A percentile compares a stretch with the other conserved stretches of the same genome.
These are phyloP conservation scores for Palythoa caribaeorum DNA, from an alignment of 92 coral and sea anemone species.

Conservation along the genomic window DNA sequence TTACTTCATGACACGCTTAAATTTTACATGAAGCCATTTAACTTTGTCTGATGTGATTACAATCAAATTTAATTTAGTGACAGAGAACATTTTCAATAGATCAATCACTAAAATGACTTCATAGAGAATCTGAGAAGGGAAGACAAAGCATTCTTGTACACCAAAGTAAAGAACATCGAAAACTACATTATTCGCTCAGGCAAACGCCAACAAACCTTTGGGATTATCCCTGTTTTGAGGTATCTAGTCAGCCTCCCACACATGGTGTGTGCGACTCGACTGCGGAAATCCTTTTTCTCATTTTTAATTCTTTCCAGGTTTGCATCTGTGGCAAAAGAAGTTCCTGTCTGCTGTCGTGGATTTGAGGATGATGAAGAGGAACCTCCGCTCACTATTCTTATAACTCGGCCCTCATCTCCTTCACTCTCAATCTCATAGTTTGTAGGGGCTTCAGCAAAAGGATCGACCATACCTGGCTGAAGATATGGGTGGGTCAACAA, in stretches of 20 bases:
- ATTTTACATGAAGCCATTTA: too few relatives aligned
- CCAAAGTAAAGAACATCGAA: background rate
- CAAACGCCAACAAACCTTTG: conserved; percentile 54
- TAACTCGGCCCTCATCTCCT: conserved; percentile 21
- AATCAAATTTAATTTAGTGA: too few relatives aligned
- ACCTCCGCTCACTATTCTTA: conserved; percentile 18
- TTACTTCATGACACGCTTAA: too few relatives aligned
- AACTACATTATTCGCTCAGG: background rate
- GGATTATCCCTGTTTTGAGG: conserved; percentile 46
- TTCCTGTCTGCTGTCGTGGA: background rate
- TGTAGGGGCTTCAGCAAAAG: background rate
- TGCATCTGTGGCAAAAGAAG: conserved; percentile 20
- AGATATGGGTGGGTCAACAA: conserved; percentile 62
- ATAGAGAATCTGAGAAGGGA: too few relatives aligned
- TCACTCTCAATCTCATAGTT: conserved; percentile 8
- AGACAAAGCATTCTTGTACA: background rate
- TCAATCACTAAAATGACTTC: too few relatives aligned
- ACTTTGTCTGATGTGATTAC: too few relatives aligned
- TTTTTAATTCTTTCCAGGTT: conserved; percentile 13
- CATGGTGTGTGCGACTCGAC: conserved; percentile 67
- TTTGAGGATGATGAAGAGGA: background rate
- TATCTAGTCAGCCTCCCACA: conserved; percentile 67
- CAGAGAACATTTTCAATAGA: too few relatives aligned
- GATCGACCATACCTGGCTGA: conserved; percentile 57
- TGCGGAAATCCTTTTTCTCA: conserved; percentile 43